phyloP scores from a whole-genome alignment of 2,888 invertebrate genomes.

The Dicyrtoma fusca region DNA sequence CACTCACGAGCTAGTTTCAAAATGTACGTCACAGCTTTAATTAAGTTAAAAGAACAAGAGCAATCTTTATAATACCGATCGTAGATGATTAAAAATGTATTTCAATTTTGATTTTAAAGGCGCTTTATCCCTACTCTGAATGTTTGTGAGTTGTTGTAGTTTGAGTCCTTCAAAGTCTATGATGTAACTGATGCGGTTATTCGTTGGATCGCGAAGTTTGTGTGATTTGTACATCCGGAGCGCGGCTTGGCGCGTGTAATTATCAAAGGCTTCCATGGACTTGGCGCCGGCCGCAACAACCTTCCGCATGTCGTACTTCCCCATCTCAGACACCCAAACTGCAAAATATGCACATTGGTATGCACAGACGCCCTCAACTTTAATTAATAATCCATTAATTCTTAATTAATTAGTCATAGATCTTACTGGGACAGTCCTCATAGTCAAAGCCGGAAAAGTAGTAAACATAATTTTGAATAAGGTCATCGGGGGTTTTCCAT shows the following conservation, averaged over 20 bases:
- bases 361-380: no score
- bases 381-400: no score
- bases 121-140: slow-evolving; percentile 22
- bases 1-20: background rate
- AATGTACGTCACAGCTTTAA: slow-evolving; percentile 4
- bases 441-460: slow-evolving; percentile 1
- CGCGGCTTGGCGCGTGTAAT: background rate
- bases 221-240: background rate
- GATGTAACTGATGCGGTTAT: background rate
- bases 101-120: no score
- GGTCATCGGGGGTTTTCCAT: no score
- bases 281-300: background rate
- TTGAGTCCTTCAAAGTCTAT: slow-evolving; percentile 18
- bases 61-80: no score
- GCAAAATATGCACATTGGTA: no score
- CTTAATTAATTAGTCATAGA: no score
- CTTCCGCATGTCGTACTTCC: slow-evolving; percentile 1
- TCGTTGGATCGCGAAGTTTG: background rate
- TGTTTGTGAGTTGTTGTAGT: slow-evolving; percentile 5
- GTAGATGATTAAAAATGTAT: no score
- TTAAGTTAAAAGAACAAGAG: no score
- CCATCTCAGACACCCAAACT: background rate
- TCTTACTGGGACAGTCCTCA: background rate
- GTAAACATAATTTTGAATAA: no score
- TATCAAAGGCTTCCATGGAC: background rate